Conservation (phyloP, 2,888 invertebrate genomes). For the Sympetrum striolatum region DNA sequence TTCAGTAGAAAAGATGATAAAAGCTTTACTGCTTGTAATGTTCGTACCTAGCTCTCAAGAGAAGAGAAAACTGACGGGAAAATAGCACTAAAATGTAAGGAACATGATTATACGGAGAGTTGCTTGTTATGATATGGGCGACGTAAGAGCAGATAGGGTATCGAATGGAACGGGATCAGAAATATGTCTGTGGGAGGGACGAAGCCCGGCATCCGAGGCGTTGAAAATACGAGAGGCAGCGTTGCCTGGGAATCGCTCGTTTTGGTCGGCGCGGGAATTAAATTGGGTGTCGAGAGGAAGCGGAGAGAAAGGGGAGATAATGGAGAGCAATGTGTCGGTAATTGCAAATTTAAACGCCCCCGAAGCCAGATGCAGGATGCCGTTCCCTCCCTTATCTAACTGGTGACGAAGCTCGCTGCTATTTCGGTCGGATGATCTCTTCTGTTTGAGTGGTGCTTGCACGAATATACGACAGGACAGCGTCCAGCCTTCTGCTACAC, state of each 20-base stretch:
- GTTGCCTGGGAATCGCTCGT: conserved; percentile 29
- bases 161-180: no score
- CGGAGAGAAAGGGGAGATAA: neutral
- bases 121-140: no score
- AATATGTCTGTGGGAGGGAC: neutral
- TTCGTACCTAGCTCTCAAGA: no score
- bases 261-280: neutral
- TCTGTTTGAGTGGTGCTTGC: neutral
- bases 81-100: no score
- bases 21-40: no score
- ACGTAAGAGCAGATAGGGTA: no score
- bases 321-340: conserved; percentile 10
- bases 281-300: neutral
- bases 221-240: conserved; percentile 1
- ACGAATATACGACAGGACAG: neutral
- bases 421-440: conserved; percentile 38
- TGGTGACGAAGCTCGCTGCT: neutral
- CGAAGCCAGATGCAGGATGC: conserved; percentile 28
- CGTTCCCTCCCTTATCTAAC: neutral
- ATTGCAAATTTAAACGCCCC: conserved; percentile 37
- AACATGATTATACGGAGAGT: no score
- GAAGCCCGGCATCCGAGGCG: neutral
- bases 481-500: neutral
- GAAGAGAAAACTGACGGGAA: no score
- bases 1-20: no score